Conservation (phyloP, 2,888 invertebrate species). For the Campopleginae sp. region DNA sequence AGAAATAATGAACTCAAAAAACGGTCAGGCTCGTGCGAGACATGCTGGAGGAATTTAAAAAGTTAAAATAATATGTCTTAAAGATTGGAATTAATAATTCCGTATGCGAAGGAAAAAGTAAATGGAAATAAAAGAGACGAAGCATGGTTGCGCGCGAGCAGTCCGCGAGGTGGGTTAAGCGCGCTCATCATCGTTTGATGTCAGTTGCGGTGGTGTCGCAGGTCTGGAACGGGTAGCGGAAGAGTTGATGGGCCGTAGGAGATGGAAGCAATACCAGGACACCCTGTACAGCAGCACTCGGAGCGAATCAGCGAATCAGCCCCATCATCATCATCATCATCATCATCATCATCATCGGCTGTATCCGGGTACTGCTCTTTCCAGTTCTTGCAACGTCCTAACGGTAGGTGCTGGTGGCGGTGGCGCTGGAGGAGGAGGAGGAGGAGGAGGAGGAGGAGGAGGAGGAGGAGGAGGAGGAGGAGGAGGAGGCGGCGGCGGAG, state of each 20-base stretch:
- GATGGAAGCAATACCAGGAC: slow-evolving; percentile 97
- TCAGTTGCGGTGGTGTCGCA: slow-evolving; percentile 85
- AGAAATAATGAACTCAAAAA: slow-evolving; percentile 59
- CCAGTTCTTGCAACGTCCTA: slow-evolving; percentile 74
- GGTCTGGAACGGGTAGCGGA: slow-evolving; percentile 98
- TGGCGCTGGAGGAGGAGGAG: slow-evolving; percentile 50
- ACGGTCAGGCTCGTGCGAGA: slow-evolving; percentile 66
- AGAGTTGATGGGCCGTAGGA: slow-evolving; percentile 98
- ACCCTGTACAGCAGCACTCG: slow-evolving; percentile 85
- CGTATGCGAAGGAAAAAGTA: neutral
- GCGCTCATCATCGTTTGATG: slow-evolving; percentile 81
- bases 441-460: slow-evolving; percentile 65
- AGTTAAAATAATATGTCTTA: neutral
- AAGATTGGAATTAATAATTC: neutral
- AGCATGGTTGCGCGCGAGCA: slow-evolving; percentile 63
- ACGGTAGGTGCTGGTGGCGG: slow-evolving; percentile 49
- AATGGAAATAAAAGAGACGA: slow-evolving; percentile 8
- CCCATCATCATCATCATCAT: slow-evolving; percentile 78
- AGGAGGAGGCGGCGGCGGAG: slow-evolving; percentile 34
- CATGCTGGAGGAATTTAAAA: slow-evolving; percentile 22
- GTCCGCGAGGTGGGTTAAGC: slow-evolving; percentile 68
- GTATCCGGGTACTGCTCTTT: slow-evolving; percentile 75
- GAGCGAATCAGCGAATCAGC: slow-evolving; percentile 81
- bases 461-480: slow-evolving; percentile 69
- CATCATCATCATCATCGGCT: slow-evolving; percentile 79